Evolutionary conservation across 2,113 vertebrate genomes (phyloP), one percentile per base, ranked within the genome.

Genomic region (Stigmatopora nigra): DNA sequence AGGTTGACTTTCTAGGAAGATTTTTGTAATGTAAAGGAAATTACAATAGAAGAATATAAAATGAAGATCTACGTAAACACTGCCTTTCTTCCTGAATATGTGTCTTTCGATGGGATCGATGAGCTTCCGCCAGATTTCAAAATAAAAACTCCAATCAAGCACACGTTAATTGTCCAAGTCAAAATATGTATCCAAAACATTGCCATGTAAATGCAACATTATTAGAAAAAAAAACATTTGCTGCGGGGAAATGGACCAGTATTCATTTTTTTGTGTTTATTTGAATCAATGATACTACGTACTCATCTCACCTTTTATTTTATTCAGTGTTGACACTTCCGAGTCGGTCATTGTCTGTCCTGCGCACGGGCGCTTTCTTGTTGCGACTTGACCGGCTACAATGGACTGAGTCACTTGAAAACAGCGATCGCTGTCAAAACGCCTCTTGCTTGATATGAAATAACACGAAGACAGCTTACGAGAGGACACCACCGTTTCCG

Each of bases 21-120:
- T 5, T 46, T 25, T 38, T 17, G 44, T 5, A 67, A 14, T 64
- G 44, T 46, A 15, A 4, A 52, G 5, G 13, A 75, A 35, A 65
- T 66, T 78, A 75, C 60, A 38, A 69, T 15, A 57, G 55, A 19
- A 36, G 6, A 59, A 1, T 52, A 20, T 68, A 80, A 61, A 25
- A 78, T 82, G 80, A 86, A 88, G 80, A 80, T 61, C 3, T 47
- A 4, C 25, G 25, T 31, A 31, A 2, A 31, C 25, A 31, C 25
- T 31, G 25, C 3, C 25, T 31, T 31, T 63, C 81, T 88, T 88
- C 89, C 87, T 69, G 80, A 20, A 58, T 67, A 13, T n/a, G 47
- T 15, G 17, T 13, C 3, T 16, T 74, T 60, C 79, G 77, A 89
- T 90, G 90, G 87, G 86, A 51, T 57, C n/a, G 10, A 11, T 0